These are phyloP conservation scores for Salvelinus fontinalis DNA, from an alignment of 2,113 vertebrate species.

Conservation along the genomic window DNA sequence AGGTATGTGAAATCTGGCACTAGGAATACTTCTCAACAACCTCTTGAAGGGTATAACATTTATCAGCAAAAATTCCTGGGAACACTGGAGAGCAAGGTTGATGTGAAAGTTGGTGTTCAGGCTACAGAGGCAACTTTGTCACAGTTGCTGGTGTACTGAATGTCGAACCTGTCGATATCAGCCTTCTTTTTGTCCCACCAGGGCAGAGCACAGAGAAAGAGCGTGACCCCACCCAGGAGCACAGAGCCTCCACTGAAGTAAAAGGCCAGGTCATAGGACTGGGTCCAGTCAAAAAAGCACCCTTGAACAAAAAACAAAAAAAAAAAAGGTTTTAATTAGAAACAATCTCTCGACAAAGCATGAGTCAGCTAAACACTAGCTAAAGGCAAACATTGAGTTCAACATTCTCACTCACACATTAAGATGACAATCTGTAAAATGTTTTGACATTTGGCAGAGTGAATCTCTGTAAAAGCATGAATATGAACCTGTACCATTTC, in stretches of 20 bases:
- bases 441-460: not conserved
- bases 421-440: not conserved
- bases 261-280: conserved; percentile 82
- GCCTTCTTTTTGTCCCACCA: conserved; percentile 64
- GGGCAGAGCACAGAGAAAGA: conserved; percentile 74
- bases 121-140: conserved; percentile 76
- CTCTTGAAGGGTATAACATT: conserved; percentile 16
- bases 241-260: conserved; percentile 84
- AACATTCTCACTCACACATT: not conserved
- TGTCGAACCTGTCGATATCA: conserved; percentile 54
- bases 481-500: no score
- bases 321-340: not conserved
- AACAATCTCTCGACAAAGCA: not conserved
- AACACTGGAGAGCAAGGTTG: conserved; percentile 8
- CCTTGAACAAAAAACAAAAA: conserved; percentile 66
- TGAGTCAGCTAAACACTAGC: conserved; percentile 20
- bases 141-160: conserved; percentile 60
- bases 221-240: conserved; percentile 75
- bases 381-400: not conserved
- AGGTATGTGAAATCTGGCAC: conserved; percentile 48
- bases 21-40: conserved; percentile 18
- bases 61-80: conserved; percentile 21
- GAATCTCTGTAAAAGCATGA: no score
- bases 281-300: conserved; percentile 86
- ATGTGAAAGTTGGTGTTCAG: conserved; percentile 47